These are phyloP conservation scores for Heteractis magnifica DNA, from an alignment of 92 coral and sea anemone species.

Conservation along the genomic window DNA sequence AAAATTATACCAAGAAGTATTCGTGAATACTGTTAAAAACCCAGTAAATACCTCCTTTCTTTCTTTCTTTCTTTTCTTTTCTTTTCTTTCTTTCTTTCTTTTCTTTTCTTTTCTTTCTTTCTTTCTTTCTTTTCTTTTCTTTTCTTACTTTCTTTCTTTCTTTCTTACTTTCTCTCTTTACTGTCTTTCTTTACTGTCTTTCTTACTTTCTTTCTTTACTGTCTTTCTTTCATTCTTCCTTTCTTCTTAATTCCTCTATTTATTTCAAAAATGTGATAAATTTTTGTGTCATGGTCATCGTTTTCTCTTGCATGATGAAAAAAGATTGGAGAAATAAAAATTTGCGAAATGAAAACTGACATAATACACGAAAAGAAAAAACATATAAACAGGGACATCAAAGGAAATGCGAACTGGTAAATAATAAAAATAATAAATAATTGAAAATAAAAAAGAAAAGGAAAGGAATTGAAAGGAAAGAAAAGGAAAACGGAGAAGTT, in stretches of 20 bases:
- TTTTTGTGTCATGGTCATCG: not conserved
- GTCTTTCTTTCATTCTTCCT: not conserved
- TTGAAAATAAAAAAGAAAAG: not conserved
- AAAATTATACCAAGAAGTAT: not conserved
- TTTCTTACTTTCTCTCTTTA: not conserved
- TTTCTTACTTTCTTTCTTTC: not conserved
- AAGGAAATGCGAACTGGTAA: too few relatives aligned
- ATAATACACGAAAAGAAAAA: too few relatives aligned
- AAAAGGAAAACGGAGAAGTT: not conserved
- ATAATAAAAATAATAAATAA: not conserved
- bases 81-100: not conserved
- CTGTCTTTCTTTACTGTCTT: not conserved
- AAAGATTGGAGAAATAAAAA: too few relatives aligned
- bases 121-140: not conserved
- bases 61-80: not conserved
- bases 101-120: not conserved
- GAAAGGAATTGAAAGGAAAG: not conserved
- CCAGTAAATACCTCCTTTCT: not conserved
- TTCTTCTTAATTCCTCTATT: not conserved
- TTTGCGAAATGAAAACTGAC: too few relatives aligned
- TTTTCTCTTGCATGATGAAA: too few relatives aligned
- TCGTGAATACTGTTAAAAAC: not conserved
- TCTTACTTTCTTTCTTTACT: not conserved
- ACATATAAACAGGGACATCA: too few relatives aligned
- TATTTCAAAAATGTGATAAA: not conserved